These are phyloP conservation scores for Lichenostomus cassidix DNA, from an alignment of 2,113 vertebrate genomes.

Conservation along the genomic window DNA sequence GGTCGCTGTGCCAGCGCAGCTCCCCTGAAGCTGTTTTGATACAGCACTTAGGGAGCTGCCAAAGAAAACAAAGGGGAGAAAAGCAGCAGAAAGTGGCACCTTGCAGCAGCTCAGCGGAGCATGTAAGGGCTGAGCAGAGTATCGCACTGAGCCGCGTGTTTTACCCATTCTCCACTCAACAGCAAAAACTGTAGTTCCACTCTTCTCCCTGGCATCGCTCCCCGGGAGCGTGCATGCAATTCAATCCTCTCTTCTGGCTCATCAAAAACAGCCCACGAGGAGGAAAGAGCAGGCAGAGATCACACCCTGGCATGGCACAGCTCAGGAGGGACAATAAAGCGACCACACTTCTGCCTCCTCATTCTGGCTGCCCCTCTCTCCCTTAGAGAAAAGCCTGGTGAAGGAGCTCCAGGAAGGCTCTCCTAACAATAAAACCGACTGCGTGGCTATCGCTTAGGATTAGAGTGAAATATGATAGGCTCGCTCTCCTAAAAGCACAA, in stretches of 20 bases:
- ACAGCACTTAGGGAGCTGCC: conserved; percentile 37
- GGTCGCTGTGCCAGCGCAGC: conserved; percentile 30
- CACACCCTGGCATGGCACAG: neutral
- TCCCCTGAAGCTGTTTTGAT: conserved; percentile 44
- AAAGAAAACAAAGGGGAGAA: conserved; percentile 63
- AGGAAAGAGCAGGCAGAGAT: neutral
- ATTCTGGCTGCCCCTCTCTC: neutral
- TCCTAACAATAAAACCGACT: conserved; percentile 73
- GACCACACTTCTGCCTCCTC: neutral
- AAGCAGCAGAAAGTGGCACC: conserved; percentile 43
- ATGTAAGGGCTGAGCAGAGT: conserved; percentile 28
- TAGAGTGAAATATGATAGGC: conserved; percentile 86
- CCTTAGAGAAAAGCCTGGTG: neutral
- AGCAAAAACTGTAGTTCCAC: conserved; percentile 23
- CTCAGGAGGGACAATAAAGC: neutral
- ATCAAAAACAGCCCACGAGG: neutral
- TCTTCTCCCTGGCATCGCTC: conserved; percentile 46
- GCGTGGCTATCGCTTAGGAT: conserved; percentile 77
- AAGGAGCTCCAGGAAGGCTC: conserved; percentile 59
- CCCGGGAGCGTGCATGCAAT: neutral
- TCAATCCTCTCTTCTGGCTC: conserved; percentile 1
- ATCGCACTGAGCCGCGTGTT: neutral
- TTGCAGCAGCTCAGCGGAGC: conserved; percentile 64
- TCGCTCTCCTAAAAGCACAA: conserved; percentile 65
- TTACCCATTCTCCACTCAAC: conserved; percentile 52